Percentiles rank a stretch among this genome's conserved stretches.
phyloP scores from a whole-genome alignment of 2,113 vertebrate genomes.

The Malurus cyaneus region DNA sequence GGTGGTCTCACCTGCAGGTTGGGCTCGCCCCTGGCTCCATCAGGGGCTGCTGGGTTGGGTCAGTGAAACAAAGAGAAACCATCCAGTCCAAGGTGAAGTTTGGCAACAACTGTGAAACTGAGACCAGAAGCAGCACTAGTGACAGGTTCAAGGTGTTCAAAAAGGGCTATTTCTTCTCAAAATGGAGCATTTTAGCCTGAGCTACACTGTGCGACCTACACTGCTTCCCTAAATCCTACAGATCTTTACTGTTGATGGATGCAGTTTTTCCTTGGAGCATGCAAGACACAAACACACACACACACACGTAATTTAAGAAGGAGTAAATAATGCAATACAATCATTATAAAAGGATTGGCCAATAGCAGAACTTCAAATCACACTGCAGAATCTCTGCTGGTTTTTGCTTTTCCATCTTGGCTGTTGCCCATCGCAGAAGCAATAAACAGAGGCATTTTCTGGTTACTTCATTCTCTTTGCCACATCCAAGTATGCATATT shows the following conservation, averaged over 20 bases:
- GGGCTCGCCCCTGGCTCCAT: not conserved
- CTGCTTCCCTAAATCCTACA: not conserved
- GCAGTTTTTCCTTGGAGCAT: not conserved
- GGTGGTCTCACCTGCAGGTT: too few relatives aligned
- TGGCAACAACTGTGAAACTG: not conserved
- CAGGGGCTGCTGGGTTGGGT: not conserved
- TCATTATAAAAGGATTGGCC: conserved; percentile 23
- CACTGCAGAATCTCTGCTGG: not conserved
- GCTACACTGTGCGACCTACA: not conserved
- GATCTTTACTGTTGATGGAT: not conserved
- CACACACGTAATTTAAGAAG: not conserved
- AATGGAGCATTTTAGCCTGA: not conserved
- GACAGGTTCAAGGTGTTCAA: not conserved
- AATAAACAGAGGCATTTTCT: not conserved
- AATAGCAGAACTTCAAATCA: conserved; percentile 7
- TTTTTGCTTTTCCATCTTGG: not conserved
- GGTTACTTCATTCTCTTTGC: conserved; percentile 86
- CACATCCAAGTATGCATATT: conserved; percentile 87
- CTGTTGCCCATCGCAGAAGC: not conserved
- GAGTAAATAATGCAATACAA: not conserved
- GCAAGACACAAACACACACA: not conserved
- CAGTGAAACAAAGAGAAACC: not conserved
- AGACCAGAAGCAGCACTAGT: not conserved
- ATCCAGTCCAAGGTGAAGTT: not conserved
- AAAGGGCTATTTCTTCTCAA: not conserved